phyloP scores from a whole-genome alignment of 2,888 invertebrate genomes.

The Tetanocera ferruginea region DNA sequence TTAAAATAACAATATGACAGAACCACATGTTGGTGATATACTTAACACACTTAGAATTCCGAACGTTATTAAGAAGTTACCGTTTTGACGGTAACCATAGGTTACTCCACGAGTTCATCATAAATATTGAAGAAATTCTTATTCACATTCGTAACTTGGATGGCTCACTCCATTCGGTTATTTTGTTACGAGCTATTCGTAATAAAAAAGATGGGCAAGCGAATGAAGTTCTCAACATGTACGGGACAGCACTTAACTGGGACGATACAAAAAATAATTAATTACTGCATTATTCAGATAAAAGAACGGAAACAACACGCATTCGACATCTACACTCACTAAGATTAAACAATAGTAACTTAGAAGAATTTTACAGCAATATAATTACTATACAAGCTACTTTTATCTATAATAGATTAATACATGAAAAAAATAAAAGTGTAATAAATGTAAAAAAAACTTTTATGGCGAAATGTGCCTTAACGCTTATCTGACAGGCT shows the following conservation, averaged over 20 bases:
- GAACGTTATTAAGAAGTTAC: constrained; percentile 46
- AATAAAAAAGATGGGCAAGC: constrained; percentile 23
- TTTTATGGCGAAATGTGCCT: constrained; percentile 50
- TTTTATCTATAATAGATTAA: constrained; percentile 44
- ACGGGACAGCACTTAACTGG: constrained; percentile 26
- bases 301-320: constrained; percentile 13
- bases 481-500: constrained; percentile 47
- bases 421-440: constrained; percentile 46
- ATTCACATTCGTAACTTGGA: no score
- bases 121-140: constrained; percentile 28
- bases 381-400: constrained; percentile 47
- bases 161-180: not conserved
- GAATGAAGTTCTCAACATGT: constrained; percentile 6
- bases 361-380: constrained; percentile 46
- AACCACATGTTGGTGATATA: not conserved
- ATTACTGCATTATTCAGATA: not conserved
- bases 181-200: constrained; percentile 20
- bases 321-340: constrained; percentile 19
- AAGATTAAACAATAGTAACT: constrained; percentile 34
- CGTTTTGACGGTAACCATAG: constrained; percentile 44
- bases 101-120: constrained; percentile 44
- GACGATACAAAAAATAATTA: constrained; percentile 30
- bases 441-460: constrained; percentile 43
- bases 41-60: constrained; percentile 27
- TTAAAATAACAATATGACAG: not conserved